Base-by-base conservation (phyloP, 1,140 invertebrate species). In the Sweltsa coloradensis region DNA sequence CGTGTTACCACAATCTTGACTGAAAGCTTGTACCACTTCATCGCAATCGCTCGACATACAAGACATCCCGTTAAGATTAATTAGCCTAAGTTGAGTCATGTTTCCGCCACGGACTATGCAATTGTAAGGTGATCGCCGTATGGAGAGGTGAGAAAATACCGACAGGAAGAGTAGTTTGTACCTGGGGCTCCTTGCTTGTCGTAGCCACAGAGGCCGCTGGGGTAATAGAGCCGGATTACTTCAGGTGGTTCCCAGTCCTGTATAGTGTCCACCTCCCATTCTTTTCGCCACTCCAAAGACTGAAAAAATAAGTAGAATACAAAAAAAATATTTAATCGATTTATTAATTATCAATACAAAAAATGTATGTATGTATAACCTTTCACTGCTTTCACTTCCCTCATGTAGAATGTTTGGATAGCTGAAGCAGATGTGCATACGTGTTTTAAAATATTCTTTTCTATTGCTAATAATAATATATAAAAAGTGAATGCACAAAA, bases 181-280 rank as follows among this genome's bases (percentile, higher is more conserved):
- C 82, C 65, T 60, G 89, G 87, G 19, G 81, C 79, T n/a, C 86
- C 87, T 54, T 89, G 82, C 55, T 86, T 89, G 57, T 92, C 89
- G 52, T 73, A 81, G 2, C 89, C 89, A 44, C 72, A 71, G 1
- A 76, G 61, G 41, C 89, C 89, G 36, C 80, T 79, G 0, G 87
- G 85, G 55, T 84, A 75, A 61, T 86, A 83, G 48, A 78, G 75
- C 16, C 70, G 63, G 6, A 92, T 57, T 0, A 79, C 71, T 60
- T 83, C 76, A 2, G 87, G 85, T 1, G 77, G 66, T 39, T 80
- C 61, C 81, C 82, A 92, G 9, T 74, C 68, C 26, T 65, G 62
- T 54, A 76, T 59, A 31, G 64, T 74, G 51, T 93, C 89, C 1
- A 85, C 76, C 36, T 79, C 80, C 77, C 81, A 86, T 58, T 79